phyloP scores from a whole-genome alignment of 1,140 invertebrate species.

The Macrotrachela quadricornifera region DNA sequence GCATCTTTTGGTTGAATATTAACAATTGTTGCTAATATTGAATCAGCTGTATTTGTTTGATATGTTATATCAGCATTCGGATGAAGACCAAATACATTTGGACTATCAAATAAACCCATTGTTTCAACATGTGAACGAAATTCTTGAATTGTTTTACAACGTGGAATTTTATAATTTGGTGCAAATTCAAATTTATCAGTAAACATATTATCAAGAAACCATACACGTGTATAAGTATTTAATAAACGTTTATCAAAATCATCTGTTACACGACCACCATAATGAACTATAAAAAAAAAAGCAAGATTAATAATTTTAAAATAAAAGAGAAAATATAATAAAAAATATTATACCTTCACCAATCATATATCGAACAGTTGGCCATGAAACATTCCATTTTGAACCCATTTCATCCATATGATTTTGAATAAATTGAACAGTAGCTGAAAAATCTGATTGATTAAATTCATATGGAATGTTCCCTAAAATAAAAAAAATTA shows the following conservation, averaged over 20 bases:
- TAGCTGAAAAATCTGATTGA: constrained; percentile 80
- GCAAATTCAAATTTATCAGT: constrained; percentile 44
- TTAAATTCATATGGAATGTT: constrained; percentile 95
- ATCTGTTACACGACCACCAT: constrained; percentile 81
- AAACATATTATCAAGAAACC: constrained; percentile 31
- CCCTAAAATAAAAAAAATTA: constrained; percentile 2
- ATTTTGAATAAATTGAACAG: constrained; percentile 84
- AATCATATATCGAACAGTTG: constrained; percentile 88
- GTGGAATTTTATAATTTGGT: constrained; percentile 39
- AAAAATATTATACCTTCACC: constrained; percentile 47
- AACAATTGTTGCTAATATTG: constrained; percentile 74
- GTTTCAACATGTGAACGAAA: constrained; percentile 42
- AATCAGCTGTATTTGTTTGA: constrained; percentile 67
- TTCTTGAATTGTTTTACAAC: constrained; percentile 24
- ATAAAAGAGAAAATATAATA: too few species aligned
- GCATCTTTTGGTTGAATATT: constrained; percentile 79
- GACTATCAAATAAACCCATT: constrained; percentile 61
- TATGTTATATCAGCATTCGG: constrained; percentile 77
- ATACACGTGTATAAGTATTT: constrained; percentile 48
- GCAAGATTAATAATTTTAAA: too few species aligned
- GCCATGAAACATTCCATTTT: constrained; percentile 80
- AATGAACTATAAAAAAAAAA: constrained; percentile 42
- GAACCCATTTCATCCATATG: constrained; percentile 89
- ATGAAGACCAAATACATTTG: constrained; percentile 86
- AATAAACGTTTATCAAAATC: constrained; percentile 79